Percentiles rank a stretch among this genome's conserved stretches.
phyloP scores from a whole-genome alignment of 2,797 vertebrate genomes.

The Chaenodraco wilsoni region DNA sequence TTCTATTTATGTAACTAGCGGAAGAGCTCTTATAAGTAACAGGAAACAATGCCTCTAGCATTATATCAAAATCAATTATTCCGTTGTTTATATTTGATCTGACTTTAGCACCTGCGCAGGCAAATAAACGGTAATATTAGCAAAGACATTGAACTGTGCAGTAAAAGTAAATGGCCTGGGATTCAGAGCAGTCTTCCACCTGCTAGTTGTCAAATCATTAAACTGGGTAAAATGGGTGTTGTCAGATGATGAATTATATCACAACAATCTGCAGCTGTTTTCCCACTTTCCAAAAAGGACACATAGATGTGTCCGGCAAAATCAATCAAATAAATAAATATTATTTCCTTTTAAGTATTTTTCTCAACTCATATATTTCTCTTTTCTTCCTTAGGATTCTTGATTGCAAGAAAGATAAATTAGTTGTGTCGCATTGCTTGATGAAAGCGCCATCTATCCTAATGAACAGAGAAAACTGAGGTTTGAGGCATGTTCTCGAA shows the following conservation, averaged over 20 bases:
- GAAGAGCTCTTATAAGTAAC: neutral
- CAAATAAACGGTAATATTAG: conserved; percentile 14
- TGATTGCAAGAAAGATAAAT: neutral
- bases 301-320: conserved; percentile 14
- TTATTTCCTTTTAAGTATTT: neutral
- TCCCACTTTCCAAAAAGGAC: conserved; percentile 20
- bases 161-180: conserved; percentile 34
- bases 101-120: neutral
- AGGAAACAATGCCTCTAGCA: conserved; percentile 12
- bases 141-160: conserved; percentile 25
- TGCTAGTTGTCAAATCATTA: conserved; percentile 45
- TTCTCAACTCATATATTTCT: no score
- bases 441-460: conserved; percentile 37
- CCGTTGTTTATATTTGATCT: neutral
- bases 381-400: no score
- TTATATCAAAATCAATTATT: conserved; percentile 14
- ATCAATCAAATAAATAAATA: neutral
- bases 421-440: conserved; percentile 7
- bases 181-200: conserved; percentile 25
- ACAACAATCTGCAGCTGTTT: conserved; percentile 42
- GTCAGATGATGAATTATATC: conserved; percentile 22
- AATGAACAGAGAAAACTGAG: conserved; percentile 51
- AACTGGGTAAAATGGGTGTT: conserved; percentile 30
- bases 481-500: conserved; percentile 36
- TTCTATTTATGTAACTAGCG: neutral